Evolutionary conservation across 2,888 invertebrate species (phyloP).

Genomic region (Colletes collaris): DNA sequence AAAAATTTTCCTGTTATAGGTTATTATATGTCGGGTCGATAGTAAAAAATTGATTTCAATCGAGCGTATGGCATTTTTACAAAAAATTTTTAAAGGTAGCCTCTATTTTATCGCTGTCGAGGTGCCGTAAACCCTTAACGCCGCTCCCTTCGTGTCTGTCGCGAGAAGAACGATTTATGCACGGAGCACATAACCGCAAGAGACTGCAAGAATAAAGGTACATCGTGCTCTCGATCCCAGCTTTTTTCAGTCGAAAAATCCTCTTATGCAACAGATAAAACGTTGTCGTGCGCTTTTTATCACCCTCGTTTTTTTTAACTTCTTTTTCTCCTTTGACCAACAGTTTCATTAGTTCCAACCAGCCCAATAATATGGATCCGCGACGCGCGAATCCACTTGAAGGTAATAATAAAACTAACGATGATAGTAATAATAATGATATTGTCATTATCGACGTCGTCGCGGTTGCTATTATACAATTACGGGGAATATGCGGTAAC

Average conservation of each 20-base stretch:
- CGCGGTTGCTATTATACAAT: slow-evolving; percentile 25
- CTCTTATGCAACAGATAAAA: slow-evolving; percentile 62
- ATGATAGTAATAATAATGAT: slow-evolving; percentile 1
- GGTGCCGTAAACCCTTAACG: background rate
- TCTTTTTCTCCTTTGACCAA: slow-evolving; percentile 24
- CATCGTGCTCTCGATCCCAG: slow-evolving; percentile 60
- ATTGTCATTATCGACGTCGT: slow-evolving; percentile 18
- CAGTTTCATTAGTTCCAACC: slow-evolving; percentile 23
- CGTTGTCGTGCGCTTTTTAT: slow-evolving; percentile 32
- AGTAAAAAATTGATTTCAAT: too few species aligned
- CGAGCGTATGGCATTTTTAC: too few species aligned
- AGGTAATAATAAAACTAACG: slow-evolving; percentile 16
- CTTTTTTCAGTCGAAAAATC: slow-evolving; percentile 64
- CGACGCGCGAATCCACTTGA: background rate
- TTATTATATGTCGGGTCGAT: too few species aligned
- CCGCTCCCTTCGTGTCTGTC: slow-evolving; percentile 22
- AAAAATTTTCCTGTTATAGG: too few species aligned
- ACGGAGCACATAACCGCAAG: slow-evolving; percentile 53
- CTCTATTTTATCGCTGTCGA: too few species aligned
- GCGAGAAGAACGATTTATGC: slow-evolving; percentile 51
- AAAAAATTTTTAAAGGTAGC: too few species aligned
- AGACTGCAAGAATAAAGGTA: slow-evolving; percentile 62
- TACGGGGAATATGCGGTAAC: slow-evolving; percentile 10
- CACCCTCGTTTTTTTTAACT: background rate
- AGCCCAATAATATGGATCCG: slow-evolving; percentile 9